A percentile compares a stretch with the other conserved stretches of the same genome.
Evolutionary conservation across 1,140 invertebrate genomes (phyloP).

Genomic region (Laupala kohalensis): DNA sequence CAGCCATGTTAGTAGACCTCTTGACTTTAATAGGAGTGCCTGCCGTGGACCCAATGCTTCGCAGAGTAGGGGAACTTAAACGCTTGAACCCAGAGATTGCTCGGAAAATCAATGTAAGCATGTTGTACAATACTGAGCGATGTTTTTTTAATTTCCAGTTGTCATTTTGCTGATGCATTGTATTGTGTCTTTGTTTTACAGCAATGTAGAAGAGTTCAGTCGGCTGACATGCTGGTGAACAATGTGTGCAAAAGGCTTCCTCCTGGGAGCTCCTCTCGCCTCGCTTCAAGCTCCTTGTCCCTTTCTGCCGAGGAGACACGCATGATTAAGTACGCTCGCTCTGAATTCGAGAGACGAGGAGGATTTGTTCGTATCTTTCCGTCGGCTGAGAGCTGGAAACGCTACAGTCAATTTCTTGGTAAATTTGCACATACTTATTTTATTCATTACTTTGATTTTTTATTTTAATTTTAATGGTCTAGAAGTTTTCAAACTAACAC

Average conservation of each 20-base stretch:
- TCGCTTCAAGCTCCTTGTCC: conserved; percentile 21
- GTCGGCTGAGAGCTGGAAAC: conserved; percentile 70
- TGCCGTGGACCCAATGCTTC: conserved; percentile 53
- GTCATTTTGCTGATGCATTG: too few species aligned
- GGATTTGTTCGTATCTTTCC: conserved; percentile 90
- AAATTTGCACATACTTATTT: conserved; percentile 4
- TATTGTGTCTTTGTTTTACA: too few species aligned
- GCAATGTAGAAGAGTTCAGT: conserved; percentile 8
- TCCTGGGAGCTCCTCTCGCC: background rate
- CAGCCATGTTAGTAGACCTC: conserved; percentile 77
- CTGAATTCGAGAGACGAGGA: conserved; percentile 71
- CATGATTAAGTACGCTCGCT: conserved; percentile 58
- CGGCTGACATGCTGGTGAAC: conserved; percentile 1
- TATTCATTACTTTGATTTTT: background rate
- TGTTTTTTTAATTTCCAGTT: too few species aligned
- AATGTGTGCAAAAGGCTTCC: background rate
- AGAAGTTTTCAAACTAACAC: too few species aligned
- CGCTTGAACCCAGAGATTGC: background rate
- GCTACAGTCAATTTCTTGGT: conserved; percentile 61
- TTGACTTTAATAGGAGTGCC: conserved; percentile 79
- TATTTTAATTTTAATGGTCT: too few species aligned
- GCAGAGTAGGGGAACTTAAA: conserved; percentile 4
- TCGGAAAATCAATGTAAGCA: background rate
- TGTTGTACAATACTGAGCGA: too few species aligned
- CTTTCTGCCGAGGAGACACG: conserved; percentile 67